Base-by-base conservation (phyloP, 1,140 invertebrate species). In the Bombus haemorrhoidalis region DNA sequence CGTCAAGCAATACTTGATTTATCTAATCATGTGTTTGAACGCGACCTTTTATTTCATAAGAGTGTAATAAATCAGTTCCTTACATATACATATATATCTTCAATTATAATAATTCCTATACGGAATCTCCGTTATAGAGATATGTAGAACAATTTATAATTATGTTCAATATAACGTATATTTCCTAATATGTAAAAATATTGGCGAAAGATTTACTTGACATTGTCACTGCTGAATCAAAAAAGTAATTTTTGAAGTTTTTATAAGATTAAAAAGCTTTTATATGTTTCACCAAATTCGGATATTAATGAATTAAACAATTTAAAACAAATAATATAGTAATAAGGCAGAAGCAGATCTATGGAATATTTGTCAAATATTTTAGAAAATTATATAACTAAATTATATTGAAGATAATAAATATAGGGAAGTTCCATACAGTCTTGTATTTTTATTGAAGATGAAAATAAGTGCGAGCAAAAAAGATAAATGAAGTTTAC, bases 11-110 rank as follows among this genome's bases (percentile, higher is more conserved):
- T 71, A 28, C 8, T 73, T 18, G 18, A 28, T 53, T 85, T 80
- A 85, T 85, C 83, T 85, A 80, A 85, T 85, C 83, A 37, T 28
- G 4, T 53, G 22, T 15, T 77, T n/a, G 28, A 25, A 12, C 2
- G 13, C 0, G 62, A 77, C 62, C 22, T 78, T n/a, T n/a, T 43
- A 57, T 80, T 47, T 80, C 59, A 15, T 80, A 73, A 80, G 53
- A 47, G 1, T 34, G 66, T 34, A 32, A 83, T 15, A 76, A 53
- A 41, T 69, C 34, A 59, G 18, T 79, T 59, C 5, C 47, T 53
- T 53, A 53, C 5, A 12, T 13, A 43, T 13, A 9, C 12, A 57
- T 3, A 39, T 68, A 41, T 78, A 75, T 25, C 3, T 75, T 34
- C 8, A 53, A 77, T 53, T 73, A 12, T 22, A 13, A 41, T 74